Conservation (phyloP, 1,140 invertebrate species). For the Brachionus asplanchnoidis region DNA sequence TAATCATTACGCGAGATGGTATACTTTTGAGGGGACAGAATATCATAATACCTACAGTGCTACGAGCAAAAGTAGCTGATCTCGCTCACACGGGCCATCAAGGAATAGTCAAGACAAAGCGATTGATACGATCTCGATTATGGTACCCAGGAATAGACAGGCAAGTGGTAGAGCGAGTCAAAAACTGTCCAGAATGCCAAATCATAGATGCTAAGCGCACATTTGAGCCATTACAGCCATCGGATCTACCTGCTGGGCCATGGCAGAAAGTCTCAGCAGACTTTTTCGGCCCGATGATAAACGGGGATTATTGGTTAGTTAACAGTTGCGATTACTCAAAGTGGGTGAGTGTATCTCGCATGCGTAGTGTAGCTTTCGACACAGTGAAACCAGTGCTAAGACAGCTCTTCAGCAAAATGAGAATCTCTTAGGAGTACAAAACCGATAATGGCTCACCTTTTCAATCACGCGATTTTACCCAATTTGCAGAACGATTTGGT, state of each 20-base stretch:
- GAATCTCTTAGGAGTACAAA: neutral
- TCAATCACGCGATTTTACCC: neutral
- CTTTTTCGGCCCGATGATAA: neutral
- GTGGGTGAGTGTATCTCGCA: neutral
- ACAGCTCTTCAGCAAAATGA: neutral
- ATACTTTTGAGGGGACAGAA: neutral
- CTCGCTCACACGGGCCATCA: neutral
- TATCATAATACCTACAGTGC: neutral
- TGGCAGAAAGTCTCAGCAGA: neutral
- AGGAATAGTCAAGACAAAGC: neutral
- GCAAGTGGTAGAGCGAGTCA: neutral
- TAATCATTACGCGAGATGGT: neutral
- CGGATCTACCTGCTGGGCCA: neutral
- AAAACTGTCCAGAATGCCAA: neutral
- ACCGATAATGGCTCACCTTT: neutral
- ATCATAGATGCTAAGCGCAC: neutral
- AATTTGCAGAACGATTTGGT: neutral
- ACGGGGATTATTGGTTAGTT: neutral
- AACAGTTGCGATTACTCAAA: neutral
- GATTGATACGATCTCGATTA: neutral
- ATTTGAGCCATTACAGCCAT: neutral
- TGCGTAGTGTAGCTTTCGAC: neutral
- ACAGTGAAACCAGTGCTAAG: neutral
- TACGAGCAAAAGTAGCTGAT: neutral
- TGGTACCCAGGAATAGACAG: neutral